phyloP scores from a whole-genome alignment of 2,797 vertebrate species.

The Cryptoblepharus egeriae region DNA sequence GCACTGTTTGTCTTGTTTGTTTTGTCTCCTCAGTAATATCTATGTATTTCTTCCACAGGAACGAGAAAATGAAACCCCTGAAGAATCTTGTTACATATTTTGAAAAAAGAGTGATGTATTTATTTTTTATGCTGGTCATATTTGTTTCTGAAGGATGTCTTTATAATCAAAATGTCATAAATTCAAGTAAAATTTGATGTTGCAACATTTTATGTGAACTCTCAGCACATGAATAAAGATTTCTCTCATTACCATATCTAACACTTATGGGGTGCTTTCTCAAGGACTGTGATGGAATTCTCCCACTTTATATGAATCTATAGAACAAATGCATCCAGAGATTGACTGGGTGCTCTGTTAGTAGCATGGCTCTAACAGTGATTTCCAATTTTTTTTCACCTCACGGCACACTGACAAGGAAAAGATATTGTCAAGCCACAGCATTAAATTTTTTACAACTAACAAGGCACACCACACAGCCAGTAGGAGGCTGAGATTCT shows the following conservation, averaged over 20 bases:
- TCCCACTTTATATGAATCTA: background rate
- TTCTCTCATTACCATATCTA: too few relatives aligned
- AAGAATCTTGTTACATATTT: slow-evolving; percentile 1
- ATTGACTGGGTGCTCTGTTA: background rate
- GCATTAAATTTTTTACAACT: too few relatives aligned
- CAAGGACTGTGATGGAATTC: background rate
- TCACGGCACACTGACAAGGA: too few relatives aligned
- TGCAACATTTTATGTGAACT: background rate
- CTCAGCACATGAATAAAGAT: background rate
- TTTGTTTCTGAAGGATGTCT: background rate
- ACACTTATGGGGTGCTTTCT: background rate
- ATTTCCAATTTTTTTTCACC: too few relatives aligned
- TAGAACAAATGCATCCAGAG: background rate
- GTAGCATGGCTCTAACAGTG: too few relatives aligned
- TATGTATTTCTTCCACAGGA: slow-evolving; percentile 57
- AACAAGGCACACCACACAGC: too few relatives aligned
- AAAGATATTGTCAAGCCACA: too few relatives aligned
- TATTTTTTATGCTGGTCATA: background rate
- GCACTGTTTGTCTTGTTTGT: too few relatives aligned
- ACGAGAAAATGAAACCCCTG: background rate
- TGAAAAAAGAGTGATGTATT: background rate
- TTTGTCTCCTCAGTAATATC: slow-evolving; percentile 13
- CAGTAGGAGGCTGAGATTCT: too few relatives aligned
- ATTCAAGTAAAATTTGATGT: background rate
- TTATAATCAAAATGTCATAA: background rate